Evolutionary conservation across 2,888 invertebrate genomes (phyloP).

Genomic region (Neocrepidodera transversa): DNA sequence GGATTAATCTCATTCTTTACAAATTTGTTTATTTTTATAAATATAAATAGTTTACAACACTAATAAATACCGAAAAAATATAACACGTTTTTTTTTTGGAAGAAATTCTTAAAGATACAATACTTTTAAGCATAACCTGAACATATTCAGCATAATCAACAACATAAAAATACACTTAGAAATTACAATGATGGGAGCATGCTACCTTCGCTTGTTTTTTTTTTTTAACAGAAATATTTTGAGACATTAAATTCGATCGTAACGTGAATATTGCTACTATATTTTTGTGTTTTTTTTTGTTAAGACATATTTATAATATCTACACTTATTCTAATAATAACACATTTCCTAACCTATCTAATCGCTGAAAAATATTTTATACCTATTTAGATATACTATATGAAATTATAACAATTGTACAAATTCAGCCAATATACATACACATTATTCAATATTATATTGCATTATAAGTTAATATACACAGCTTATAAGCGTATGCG

Average conservation of each 20-base stretch:
- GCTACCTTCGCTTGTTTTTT: constrained; percentile 9
- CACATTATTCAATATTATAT: constrained; percentile 54
- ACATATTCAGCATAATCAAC: constrained; percentile 13
- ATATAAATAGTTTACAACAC: constrained; percentile 24
- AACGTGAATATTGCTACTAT: constrained; percentile 46
- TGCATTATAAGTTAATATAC: constrained; percentile 61
- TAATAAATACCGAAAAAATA: no score
- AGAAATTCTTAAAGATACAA: constrained; percentile 21
- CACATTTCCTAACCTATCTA: constrained; percentile 54
- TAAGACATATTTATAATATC: constrained; percentile 40
- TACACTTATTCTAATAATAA: constrained; percentile 51
- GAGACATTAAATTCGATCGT: constrained; percentile 15
- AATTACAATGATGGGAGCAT: constrained; percentile 4
- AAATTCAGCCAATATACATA: constrained; percentile 61
- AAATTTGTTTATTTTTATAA: no score
- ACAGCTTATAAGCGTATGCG: constrained; percentile 62
- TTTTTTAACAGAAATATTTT: not conserved
- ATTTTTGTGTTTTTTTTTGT: constrained; percentile 46
- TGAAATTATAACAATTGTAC: constrained; percentile 63
- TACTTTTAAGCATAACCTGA: constrained; percentile 23
- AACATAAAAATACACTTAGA: constrained; percentile 7
- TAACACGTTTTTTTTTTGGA: constrained; percentile 19
- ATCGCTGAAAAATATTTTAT: constrained; percentile 29
- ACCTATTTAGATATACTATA: constrained; percentile 57
- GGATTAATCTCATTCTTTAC: no score